Base-by-base conservation (phyloP, 1,140 invertebrate species). In the Delia radicum region DNA sequence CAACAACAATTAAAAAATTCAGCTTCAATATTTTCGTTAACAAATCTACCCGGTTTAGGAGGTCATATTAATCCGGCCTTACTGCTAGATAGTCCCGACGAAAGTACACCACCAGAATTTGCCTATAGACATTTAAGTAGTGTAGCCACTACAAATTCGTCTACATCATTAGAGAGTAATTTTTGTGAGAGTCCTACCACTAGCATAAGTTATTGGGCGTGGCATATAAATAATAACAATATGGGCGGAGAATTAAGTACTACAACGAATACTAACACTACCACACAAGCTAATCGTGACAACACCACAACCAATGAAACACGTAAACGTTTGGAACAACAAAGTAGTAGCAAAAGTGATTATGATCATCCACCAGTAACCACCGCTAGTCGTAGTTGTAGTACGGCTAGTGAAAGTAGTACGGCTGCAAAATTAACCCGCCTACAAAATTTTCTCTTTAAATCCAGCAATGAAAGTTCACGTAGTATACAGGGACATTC, bases 221-320 rank as follows among this genome's bases (percentile, higher is more conserved):
- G 74, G 37, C 75, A 74, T 28, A 73, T 76, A 48, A 74, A 73
- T 2, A 76, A 74, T 55, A 72, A 62, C 48, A 77, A 78, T 26
- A 85, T 85, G 83, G 83, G 83, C 73, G 79, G 79, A 24, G 83
- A 85, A 73, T 55, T 84, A 42, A 85, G 83, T 78, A 84, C 79
- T n/a, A 63, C 27, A 13, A 48, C 8, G 2, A 71, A 61, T 12
- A 24, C 26, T 5, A 55, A 73, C n/a, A n/a, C 27, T 12, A 31
- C 71, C 26, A 5, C 12, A 3, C 5, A 3, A 3, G 42, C 29
- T 24, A 55, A 48, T 48, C 24, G 18, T 2, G 48, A n/a, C n/a
- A n/a, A n/a, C n/a, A n/a, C n/a, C 0, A 31, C 10, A 1, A 73
- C 21, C n/a, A 55, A 42, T 8, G 48, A 37, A 13, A 28, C 27